Evolutionary conservation across 2,797 vertebrate species (phyloP).

Genomic region (Carduelis carduelis): DNA sequence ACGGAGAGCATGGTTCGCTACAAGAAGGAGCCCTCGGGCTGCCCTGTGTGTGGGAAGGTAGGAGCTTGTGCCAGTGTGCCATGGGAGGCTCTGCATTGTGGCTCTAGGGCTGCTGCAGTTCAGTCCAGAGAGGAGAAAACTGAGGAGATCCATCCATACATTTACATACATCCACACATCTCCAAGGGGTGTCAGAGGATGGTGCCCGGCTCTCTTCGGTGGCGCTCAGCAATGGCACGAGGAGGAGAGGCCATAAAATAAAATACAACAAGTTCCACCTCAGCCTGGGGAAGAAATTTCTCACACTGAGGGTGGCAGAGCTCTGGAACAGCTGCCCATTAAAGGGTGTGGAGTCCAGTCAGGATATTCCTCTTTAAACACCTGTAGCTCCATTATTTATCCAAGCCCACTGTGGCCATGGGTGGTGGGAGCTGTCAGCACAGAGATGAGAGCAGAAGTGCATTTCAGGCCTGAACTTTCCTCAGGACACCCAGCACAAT

Average conservation of each 20-base stretch:
- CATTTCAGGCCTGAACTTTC: not conserved
- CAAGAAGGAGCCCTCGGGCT: slow-evolving; percentile 95
- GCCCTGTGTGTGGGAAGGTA: slow-evolving; percentile 96
- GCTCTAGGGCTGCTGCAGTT: not conserved
- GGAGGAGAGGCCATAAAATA: not conserved
- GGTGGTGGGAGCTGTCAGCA: not conserved
- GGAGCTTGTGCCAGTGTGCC: not conserved
- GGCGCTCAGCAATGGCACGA: fast-evolving
- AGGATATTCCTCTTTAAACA: not conserved
- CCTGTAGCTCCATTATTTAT: not conserved
- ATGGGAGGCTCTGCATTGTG: not conserved
- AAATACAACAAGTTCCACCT: not conserved
- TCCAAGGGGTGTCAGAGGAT: not conserved
- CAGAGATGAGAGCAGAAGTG: not conserved
- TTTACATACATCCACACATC: not conserved
- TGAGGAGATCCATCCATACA: not conserved
- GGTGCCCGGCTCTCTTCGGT: not conserved
- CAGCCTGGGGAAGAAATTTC: not conserved
- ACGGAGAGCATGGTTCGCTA: slow-evolving; percentile 91
- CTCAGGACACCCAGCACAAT: not conserved
- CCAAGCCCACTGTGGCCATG: not conserved
- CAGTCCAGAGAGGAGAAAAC: not conserved
- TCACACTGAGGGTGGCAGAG: not conserved
- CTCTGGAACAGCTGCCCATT: not conserved
- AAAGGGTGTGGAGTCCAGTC: not conserved